Evolutionary conservation across 1,140 invertebrate species (phyloP).

Genomic region (Harpegnathos saltator): DNA sequence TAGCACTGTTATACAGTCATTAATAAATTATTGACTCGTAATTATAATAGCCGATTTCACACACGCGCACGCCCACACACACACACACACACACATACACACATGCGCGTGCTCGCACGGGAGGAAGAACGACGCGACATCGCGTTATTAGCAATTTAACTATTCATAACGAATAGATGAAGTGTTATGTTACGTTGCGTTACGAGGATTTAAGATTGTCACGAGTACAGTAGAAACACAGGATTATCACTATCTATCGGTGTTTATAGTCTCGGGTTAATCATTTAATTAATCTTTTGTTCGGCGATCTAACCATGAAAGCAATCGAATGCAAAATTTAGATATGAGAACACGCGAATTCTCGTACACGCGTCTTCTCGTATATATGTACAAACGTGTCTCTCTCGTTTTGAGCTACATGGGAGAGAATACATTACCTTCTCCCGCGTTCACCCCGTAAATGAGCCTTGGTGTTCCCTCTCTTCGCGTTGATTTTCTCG

Average conservation of each 20-base stretch:
- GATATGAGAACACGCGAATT: neutral
- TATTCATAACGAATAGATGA: neutral
- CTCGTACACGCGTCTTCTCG: neutral
- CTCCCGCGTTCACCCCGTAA: neutral
- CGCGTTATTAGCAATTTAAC: conserved; percentile 28
- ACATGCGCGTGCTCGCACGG: too few relatives aligned
- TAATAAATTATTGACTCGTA: conserved; percentile 43
- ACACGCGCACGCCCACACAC: neutral
- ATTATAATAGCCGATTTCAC: conserved; percentile 44
- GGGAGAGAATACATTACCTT: conserved; percentile 8
- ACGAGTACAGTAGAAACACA: neutral
- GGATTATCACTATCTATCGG: neutral
- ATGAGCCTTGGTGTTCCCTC: neutral
- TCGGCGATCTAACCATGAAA: neutral
- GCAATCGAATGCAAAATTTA: neutral
- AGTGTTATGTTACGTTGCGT: too few relatives aligned
- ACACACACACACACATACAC: too few relatives aligned
- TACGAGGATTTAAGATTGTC: conserved; percentile 4
- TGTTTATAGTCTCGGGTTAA: conserved; percentile 2
- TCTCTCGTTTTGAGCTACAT: neutral
- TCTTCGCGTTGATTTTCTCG: neutral
- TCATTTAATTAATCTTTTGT: neutral
- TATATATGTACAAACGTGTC: neutral
- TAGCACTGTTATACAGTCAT: conserved; percentile 25
- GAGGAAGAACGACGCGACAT: conserved; percentile 29